Conservation (phyloP, 2,113 vertebrate species). For the Nycticryphes semicollaris region DNA sequence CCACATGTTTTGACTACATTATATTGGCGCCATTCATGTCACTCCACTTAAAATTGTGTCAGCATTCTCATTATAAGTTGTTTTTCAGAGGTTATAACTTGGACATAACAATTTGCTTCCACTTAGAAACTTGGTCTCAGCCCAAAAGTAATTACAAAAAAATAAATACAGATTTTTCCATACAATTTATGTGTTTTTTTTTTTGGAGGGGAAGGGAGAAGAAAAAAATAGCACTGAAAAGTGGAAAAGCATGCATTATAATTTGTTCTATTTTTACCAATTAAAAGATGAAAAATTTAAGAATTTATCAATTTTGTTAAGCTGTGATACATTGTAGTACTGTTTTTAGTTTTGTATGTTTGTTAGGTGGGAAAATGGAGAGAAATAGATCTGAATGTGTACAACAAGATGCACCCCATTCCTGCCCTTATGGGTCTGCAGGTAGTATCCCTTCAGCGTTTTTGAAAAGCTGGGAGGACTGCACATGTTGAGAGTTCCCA, state of each 20-base stretch:
- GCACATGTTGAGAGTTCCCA: background rate
- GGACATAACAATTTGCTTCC: constrained; percentile 5
- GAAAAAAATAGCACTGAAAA: background rate
- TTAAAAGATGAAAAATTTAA: background rate
- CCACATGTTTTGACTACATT: constrained; percentile 38
- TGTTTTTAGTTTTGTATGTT: background rate
- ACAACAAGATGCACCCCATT: background rate
- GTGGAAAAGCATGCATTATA: background rate
- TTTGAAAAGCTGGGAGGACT: background rate
- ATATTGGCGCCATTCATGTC: background rate
- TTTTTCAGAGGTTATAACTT: constrained; percentile 34
- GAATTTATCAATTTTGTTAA: background rate
- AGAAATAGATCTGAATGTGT: background rate
- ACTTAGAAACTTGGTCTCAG: constrained; percentile 3
- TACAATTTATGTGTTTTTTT: background rate
- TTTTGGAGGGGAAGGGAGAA: background rate
- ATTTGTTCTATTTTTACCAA: background rate
- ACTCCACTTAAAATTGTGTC: constrained; percentile 17
- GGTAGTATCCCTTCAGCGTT: background rate
- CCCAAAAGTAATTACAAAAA: constrained; percentile 22
- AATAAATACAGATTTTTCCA: background rate
- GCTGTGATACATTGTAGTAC: background rate
- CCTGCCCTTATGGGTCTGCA: background rate
- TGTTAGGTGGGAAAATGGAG: background rate
- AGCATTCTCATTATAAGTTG: constrained; percentile 4